These are phyloP conservation scores for Taeniopygia guttata DNA, from an alignment of 2,797 vertebrate species.

Conservation along the genomic window DNA sequence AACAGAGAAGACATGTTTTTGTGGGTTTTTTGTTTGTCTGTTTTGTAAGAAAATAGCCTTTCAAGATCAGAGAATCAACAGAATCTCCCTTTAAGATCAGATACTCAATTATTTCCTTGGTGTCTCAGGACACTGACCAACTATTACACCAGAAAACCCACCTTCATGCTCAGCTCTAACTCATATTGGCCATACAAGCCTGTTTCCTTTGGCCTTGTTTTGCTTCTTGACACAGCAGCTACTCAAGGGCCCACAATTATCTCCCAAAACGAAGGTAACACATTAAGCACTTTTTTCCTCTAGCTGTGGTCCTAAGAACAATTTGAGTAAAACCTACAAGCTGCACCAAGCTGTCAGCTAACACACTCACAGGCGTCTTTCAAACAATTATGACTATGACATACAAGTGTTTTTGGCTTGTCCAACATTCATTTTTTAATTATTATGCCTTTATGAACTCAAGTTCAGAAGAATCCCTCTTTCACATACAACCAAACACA, in stretches of 20 bases:
- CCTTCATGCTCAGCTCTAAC: neutral
- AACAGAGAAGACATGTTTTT: neutral
- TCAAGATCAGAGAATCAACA: neutral
- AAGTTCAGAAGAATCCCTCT: neutral
- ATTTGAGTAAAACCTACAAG: neutral
- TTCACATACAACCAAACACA: neutral
- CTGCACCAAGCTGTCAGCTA: neutral
- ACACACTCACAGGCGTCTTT: neutral
- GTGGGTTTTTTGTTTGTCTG: neutral
- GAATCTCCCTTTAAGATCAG: neutral
- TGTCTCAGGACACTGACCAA: neutral
- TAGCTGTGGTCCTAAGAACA: neutral
- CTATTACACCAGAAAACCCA: neutral
- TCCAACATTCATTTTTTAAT: neutral
- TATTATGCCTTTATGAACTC: neutral
- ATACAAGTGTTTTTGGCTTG: neutral
- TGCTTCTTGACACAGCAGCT: neutral
- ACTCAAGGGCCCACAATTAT: neutral
- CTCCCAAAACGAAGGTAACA: neutral
- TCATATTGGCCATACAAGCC: neutral
- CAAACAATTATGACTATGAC: no score
- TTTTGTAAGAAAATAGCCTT: neutral
- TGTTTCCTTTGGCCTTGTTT: neutral
- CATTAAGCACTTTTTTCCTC: neutral
- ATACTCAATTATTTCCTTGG: neutral